A percentile compares a stretch with the other conserved stretches of the same genome.
phyloP scores from a whole-genome alignment of 2,888 invertebrate species.

The Papilio elwesi region DNA sequence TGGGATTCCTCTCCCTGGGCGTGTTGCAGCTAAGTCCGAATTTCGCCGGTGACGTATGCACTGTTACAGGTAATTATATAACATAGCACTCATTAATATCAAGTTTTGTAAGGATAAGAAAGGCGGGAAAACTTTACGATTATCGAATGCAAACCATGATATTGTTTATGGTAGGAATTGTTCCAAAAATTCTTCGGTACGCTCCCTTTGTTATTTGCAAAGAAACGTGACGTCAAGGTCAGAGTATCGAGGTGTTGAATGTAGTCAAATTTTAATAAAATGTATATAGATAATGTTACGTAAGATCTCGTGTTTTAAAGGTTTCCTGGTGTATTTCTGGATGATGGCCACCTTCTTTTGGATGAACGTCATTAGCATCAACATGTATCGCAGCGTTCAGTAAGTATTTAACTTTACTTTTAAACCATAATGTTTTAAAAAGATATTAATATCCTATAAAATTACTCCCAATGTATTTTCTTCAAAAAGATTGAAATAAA shows the following conservation, averaged over 20 bases:
- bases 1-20: conserved; percentile 84
- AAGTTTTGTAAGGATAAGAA: neutral
- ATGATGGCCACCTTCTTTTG: conserved; percentile 89
- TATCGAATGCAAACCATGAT: too few relatives aligned
- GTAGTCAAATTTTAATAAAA: neutral
- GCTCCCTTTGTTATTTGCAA: too few relatives aligned
- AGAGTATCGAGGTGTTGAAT: neutral
- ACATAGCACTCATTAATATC: neutral
- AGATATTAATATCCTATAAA: neutral
- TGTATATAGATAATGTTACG: neutral
- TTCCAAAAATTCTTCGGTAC: too few relatives aligned
- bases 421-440: neutral
- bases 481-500: neutral
- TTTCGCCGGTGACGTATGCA: conserved; percentile 71
- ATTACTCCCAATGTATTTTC: neutral
- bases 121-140: too few relatives aligned
- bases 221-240: too few relatives aligned
- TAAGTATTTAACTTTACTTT: conserved; percentile 69
- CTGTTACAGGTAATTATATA: conserved; percentile 73
- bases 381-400: conserved; percentile 87
- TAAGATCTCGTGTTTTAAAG: conserved; percentile 58
- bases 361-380: conserved; percentile 88
- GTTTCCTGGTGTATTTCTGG: conserved; percentile 84
- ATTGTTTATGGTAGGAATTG: too few relatives aligned
- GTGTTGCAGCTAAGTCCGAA: conserved; percentile 80